Evolutionary conservation across 2,888 invertebrate genomes (phyloP), one percentile per base, ranked within the genome.

Genomic region (Rambutsinella grinnellia): DNA sequence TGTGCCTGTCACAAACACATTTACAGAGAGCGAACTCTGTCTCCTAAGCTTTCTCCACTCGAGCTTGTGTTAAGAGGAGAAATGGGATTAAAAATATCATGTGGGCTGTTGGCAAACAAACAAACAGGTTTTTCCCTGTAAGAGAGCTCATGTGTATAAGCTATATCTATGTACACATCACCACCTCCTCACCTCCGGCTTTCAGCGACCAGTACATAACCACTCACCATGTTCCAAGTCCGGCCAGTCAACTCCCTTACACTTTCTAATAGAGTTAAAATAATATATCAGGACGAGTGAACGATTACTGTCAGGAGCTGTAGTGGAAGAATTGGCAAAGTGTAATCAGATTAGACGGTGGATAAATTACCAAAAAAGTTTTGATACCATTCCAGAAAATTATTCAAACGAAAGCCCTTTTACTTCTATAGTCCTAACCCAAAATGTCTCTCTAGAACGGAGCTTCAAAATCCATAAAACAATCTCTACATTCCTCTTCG

Each of bases 1-100:
- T 72, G 72, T 72, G 72, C 65, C 72, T 72, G 72, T 72, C 72
- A 72, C 72, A 65, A 72, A 66, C 72, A 72, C 65, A 72, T 72
- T 72, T 72, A 60, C 58, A 53, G 57, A 60, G 46, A 53, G 57
- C 23, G 23, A 24, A 36, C 54, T 61, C 23, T 49, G 24, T 57
- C 24, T 62, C 62, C 36, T 62, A 27, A 28, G n/a, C 27, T 36
- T 36, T 36, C 36, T 36, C 51, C 68, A 60, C 44, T 68, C 17
- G 46, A 44, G 57, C 17, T 62, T 21, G 46, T 27, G 56, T 62
- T 56, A 54, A 56, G 13, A 26, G 13, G 72, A 63, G 63, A 58
- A 60, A 53, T 24, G 58, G 46, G 28, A 23, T n/a, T 17, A 49
- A 36, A 65, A 69, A 65, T 58, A 65, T 65, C 53, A 72, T 65